Evolutionary conservation across 2,888 invertebrate species (phyloP).

Genomic region (Rhorus exstirpatorius): DNA sequence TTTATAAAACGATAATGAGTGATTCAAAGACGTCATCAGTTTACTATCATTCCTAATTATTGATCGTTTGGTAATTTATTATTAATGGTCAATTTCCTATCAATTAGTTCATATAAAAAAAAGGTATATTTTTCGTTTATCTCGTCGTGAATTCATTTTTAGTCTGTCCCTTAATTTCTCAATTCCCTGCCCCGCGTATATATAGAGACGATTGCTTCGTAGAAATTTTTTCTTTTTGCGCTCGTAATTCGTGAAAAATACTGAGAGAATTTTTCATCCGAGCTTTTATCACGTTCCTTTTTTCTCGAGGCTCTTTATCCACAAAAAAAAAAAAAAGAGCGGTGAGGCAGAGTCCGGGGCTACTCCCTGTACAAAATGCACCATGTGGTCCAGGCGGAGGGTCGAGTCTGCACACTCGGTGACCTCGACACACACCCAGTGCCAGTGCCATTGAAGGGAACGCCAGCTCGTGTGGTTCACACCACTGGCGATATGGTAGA

Average conservation of each 20-base stretch:
- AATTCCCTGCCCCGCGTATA: background rate
- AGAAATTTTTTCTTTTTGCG: background rate
- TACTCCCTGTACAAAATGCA: constrained; percentile 75
- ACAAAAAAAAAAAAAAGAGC: constrained; percentile 43
- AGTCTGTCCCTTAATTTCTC: background rate
- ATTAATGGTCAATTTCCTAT: too few relatives aligned
- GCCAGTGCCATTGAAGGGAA: constrained; percentile 73
- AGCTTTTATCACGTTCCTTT: background rate
- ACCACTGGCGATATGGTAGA: constrained; percentile 69
- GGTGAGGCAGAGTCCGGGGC: constrained; percentile 40
- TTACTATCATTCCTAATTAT: too few relatives aligned
- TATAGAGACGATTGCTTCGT: background rate
- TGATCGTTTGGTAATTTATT: too few relatives aligned
- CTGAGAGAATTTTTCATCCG: background rate
- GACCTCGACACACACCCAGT: constrained; percentile 43
- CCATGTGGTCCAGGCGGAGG: constrained; percentile 70
- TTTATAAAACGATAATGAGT: too few relatives aligned
- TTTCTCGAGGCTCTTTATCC: constrained; percentile 7
- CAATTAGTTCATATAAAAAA: too few relatives aligned
- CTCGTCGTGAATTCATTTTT: background rate
- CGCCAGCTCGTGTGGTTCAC: constrained; percentile 65
- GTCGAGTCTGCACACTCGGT: constrained; percentile 61
- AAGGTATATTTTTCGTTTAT: too few relatives aligned
- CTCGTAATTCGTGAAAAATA: constrained; percentile 14
- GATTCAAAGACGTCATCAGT: too few relatives aligned